Evolutionary conservation across 2,888 invertebrate genomes (phyloP), one percentile per base, ranked within the genome.

Genomic region (Eucriotettix oculatus): DNA sequence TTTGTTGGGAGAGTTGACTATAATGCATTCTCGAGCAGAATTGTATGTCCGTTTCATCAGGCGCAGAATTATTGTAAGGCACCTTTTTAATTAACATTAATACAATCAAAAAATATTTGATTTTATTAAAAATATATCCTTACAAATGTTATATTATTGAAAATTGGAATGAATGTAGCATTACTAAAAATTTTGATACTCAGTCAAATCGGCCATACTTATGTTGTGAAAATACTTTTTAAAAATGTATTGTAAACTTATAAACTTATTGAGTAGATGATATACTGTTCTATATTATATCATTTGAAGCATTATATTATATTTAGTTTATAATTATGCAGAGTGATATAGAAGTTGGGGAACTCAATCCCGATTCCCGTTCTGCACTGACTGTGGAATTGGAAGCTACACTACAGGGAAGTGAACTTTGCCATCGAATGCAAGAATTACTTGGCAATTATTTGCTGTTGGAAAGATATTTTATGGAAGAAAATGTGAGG

Each of bases 401-500:
- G 44, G 86, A 90, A 65, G 75, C 78, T 57, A 75, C 87, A 58
- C 78, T 93, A 17, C 79, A 80, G 42, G 82, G 84, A 62, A 87
- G 89, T 63, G 85, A 83, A 68, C 75, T 87, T 63, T 88, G 83
- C 65, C 80, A 85, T 41, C 83, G 83, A 54, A 87, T 90, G 75
- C 91, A 91, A 69, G 89, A 90, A 67, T 71, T 91, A 40, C 78
- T 98, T 1, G 89, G 91, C 48, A 84, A 87, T 63, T 99, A 99
- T 75, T 81, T 98, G 58, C 80, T 87, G 17, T 78, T 98, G 66
- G 99, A 99, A 73, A 87, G 93, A 70, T 97, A 89, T 73, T 98
- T 94, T 72, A 85, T 98, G 81, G 88, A 91, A 66, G 95, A 97
- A 74, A 96, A 93, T 69, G 88, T 97, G 0, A 81, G 85, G 56